These are phyloP conservation scores for Alviniconcha marisindica DNA, from an alignment of 1,140 invertebrate species.

Conservation along the genomic window DNA sequence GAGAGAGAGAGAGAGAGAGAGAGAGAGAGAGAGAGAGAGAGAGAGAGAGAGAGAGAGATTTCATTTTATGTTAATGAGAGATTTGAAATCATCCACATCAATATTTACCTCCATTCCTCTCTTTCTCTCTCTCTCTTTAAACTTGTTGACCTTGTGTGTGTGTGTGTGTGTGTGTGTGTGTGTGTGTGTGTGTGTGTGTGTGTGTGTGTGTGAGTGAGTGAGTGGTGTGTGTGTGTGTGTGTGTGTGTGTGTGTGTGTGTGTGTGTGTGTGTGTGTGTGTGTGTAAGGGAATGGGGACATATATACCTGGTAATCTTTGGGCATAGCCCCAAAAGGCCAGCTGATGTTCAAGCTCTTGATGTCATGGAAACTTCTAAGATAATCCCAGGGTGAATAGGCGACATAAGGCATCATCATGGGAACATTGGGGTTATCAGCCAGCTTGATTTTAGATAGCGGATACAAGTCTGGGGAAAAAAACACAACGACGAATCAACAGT, in stretches of 20 bases:
- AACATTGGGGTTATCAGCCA: background rate
- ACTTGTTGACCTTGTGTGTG: too few relatives aligned
- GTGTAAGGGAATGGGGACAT: background rate
- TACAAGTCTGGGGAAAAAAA: background rate
- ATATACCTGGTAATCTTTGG: conserved; percentile 16
- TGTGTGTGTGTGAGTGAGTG: conserved; percentile 11
- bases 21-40: too few relatives aligned
- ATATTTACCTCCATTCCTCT: too few relatives aligned
- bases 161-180: conserved; percentile 4
- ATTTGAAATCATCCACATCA: too few relatives aligned
- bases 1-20: too few relatives aligned
- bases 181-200: background rate
- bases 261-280: background rate
- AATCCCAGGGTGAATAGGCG: background rate
- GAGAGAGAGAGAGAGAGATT: too few relatives aligned
- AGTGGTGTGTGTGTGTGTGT: background rate
- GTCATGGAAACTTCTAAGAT: background rate
- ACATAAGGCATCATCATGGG: background rate
- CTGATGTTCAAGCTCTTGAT: background rate
- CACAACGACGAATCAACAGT: too few relatives aligned
- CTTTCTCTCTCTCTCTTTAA: too few relatives aligned
- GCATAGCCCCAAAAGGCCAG: conserved; percentile 6
- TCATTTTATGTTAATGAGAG: too few relatives aligned
- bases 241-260: background rate
- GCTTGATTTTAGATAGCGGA: conserved; percentile 20